These are phyloP conservation scores for Tetramorium parvispinum DNA, from an alignment of 1,140 invertebrate genomes.

Conservation along the genomic window DNA sequence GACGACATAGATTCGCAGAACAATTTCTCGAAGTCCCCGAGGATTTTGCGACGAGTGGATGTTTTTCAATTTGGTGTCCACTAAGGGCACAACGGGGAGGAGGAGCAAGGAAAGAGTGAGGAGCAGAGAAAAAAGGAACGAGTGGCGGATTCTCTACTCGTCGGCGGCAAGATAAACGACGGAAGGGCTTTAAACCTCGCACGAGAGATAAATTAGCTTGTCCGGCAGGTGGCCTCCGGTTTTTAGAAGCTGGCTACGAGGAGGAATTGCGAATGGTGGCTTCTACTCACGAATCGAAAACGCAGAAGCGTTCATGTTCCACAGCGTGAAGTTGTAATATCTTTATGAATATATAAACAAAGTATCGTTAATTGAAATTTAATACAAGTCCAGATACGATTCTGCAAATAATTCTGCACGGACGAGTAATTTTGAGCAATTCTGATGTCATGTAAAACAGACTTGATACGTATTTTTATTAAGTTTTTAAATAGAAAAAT, in stretches of 20 bases:
- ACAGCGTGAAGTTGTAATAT: neutral
- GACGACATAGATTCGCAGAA: conserved; percentile 30
- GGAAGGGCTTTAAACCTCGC: conserved; percentile 79
- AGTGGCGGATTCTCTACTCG: conserved; percentile 72
- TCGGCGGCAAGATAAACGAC: conserved; percentile 81
- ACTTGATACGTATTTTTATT: neutral
- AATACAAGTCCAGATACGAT: neutral
- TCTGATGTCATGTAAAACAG: neutral
- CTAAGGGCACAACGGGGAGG: conserved; percentile 31
- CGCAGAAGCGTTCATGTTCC: conserved; percentile 42
- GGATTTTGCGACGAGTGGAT: conserved; percentile 51
- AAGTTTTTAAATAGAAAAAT: neutral
- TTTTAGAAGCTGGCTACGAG: conserved; percentile 71
- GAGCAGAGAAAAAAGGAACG: conserved; percentile 65
- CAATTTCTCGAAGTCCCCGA: conserved; percentile 47
- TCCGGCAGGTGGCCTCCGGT: conserved; percentile 75
- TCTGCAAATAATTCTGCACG: neutral
- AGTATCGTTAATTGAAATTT: neutral
- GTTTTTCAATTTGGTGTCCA: conserved; percentile 75
- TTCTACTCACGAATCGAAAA: conserved; percentile 61
- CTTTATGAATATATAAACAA: neutral
- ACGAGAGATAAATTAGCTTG: conserved; percentile 82
- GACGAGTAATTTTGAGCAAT: neutral
- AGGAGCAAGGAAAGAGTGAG: neutral
- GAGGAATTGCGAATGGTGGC: conserved; percentile 67